Base-by-base conservation (phyloP, 2,888 invertebrate species). In the Pachymerium ferrugineum region DNA sequence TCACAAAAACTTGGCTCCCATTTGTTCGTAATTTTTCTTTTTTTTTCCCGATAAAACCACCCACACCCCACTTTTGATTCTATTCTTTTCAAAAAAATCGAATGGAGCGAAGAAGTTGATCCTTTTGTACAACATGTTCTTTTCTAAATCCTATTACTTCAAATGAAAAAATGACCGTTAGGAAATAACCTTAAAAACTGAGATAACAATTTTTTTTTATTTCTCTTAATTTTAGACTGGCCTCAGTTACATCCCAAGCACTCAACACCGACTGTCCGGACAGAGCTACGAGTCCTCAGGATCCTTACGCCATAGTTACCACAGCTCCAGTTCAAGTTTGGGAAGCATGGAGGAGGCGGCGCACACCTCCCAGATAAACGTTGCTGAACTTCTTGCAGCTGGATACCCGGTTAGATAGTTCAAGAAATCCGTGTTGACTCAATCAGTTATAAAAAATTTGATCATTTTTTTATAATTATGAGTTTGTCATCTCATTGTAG, bases 401-500 rank as follows among this genome's bases (percentile, higher is more conserved):
- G 91, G 91, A 4, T 81, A 89, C 22, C 88, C 89, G 75, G 90
- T 90, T 79, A 86, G 87, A 81, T 38, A 3, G 4, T 8, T 16
- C 1, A 38, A 38, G 4, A 12, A 38, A n/a, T n/a, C n/a, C n/a
- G n/a, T n/a, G n/a, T n/a, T n/a, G n/a, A n/a, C n/a, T n/a, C n/a
- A n/a, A n/a, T n/a, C n/a, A n/a, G n/a, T n/a, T n/a, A n/a, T n/a
- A n/a, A n/a, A 47, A 1, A 47, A 47, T 22, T 2, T 3, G 22
- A 4, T 47, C 10, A 42, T 38, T 38, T 38, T 10, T n/a, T n/a
- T n/a, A n/a, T n/a, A n/a, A n/a, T n/a, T n/a, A n/a, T n/a, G n/a
- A n/a, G n/a, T n/a, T n/a, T n/a, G n/a, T n/a, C n/a, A n/a, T n/a
- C n/a, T n/a, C n/a, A n/a, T n/a, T n/a, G n/a, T n/a, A n/a, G n/a